Conservation (phyloP, 2,888 invertebrate genomes). For the Drosophila merina region DNA sequence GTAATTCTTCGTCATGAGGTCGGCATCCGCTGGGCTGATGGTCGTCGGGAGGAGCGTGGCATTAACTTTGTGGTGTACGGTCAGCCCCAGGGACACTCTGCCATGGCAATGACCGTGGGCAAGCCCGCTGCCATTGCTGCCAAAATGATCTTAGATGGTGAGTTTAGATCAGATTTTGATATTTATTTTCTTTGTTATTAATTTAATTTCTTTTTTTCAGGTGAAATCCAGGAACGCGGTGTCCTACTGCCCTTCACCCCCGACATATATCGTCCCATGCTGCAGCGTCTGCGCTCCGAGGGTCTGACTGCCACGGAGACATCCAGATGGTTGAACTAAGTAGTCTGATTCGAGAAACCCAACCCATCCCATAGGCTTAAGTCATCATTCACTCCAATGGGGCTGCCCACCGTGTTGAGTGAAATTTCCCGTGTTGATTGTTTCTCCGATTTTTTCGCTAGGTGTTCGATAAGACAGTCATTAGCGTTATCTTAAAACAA, state of each 20-base stretch:
- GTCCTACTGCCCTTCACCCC: constrained; percentile 95
- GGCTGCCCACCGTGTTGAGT: constrained; percentile 6
- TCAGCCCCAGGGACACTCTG: constrained; percentile 91
- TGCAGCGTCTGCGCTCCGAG: constrained; percentile 93
- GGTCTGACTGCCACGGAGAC: constrained; percentile 90
- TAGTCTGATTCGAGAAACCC: constrained; percentile 2
- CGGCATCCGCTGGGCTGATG: constrained; percentile 96
- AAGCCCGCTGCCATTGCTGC: constrained; percentile 97
- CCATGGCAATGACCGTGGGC: constrained; percentile 97
- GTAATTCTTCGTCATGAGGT: constrained; percentile 97
- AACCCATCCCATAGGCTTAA: constrained; percentile 19
- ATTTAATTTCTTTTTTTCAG: constrained; percentile 41
- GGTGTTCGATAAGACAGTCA: constrained; percentile 28
- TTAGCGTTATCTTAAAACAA: constrained; percentile 35
- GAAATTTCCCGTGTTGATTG: constrained; percentile 3
- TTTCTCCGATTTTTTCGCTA: constrained; percentile 11
- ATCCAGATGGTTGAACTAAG: constrained; percentile 85
- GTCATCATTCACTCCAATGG: constrained; percentile 9
- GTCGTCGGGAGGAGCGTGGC: constrained; percentile 90
- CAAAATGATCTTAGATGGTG: constrained; percentile 97
- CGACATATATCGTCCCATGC: constrained; percentile 96
- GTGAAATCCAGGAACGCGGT: constrained; percentile 98
- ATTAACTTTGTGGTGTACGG: constrained; percentile 97
- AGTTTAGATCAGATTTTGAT: background rate
- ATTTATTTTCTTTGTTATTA: background rate